Percentiles rank a stretch among this genome's conserved stretches.
phyloP scores from a whole-genome alignment of 2,797 vertebrate genomes.

The Myotis vivesi region DNA sequence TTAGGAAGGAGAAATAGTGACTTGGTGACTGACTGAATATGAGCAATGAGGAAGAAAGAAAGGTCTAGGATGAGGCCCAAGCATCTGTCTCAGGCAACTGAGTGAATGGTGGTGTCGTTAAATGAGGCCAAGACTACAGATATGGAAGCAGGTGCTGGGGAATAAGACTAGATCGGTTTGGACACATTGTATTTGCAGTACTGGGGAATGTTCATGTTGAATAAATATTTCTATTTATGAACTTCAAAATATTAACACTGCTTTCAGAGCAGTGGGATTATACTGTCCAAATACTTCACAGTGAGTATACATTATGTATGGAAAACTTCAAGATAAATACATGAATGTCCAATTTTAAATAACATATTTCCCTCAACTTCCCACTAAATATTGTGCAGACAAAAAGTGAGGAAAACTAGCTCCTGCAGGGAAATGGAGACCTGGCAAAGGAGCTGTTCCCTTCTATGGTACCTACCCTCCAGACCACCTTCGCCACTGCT shows the following conservation, averaged over 20 bases:
- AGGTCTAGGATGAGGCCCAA: neutral
- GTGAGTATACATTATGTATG: neutral
- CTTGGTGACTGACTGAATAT: neutral
- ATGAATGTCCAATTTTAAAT: neutral
- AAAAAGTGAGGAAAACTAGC: neutral
- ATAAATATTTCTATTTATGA: neutral
- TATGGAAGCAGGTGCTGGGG: neutral
- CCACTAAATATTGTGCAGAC: neutral
- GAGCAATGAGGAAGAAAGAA: neutral
- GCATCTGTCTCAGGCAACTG: neutral
- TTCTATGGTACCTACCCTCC: neutral
- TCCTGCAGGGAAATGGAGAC: neutral
- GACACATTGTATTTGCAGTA: neutral
- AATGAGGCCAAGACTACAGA: neutral
- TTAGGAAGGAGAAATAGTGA: neutral
- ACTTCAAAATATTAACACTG: neutral
- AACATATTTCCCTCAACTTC: neutral
- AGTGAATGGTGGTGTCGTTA: neutral
- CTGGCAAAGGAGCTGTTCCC: neutral
- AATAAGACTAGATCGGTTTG: neutral
- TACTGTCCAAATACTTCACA: neutral
- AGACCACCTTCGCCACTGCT: neutral
- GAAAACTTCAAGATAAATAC: constrained; percentile 3
- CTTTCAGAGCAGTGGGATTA: neutral
- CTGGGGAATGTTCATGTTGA: neutral